Percentiles rank a stretch among this genome's conserved stretches.
Evolutionary conservation across 2,113 vertebrate genomes (phyloP).

Genomic region (Cygnus atratus): DNA sequence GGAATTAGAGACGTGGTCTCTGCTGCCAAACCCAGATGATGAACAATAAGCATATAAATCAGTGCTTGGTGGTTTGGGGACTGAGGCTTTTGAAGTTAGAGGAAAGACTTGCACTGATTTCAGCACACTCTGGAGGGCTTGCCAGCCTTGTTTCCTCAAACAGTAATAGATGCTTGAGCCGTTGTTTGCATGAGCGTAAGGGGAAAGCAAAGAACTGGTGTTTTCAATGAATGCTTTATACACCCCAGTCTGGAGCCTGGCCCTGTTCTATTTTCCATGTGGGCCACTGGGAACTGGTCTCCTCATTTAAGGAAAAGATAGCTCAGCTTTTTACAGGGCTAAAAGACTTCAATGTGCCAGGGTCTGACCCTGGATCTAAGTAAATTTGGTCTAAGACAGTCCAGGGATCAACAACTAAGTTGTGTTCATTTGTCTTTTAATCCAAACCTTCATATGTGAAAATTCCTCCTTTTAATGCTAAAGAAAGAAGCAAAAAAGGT

Average conservation of each 20-base stretch:
- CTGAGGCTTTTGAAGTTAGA: neutral
- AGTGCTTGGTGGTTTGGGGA: neutral
- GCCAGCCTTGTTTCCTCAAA: neutral
- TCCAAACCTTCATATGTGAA: fast-evolving
- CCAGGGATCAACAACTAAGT: neutral
- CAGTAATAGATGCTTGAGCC: neutral
- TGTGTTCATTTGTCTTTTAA: neutral
- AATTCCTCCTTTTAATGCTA: neutral
- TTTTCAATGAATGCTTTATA: neutral
- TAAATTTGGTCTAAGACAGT: neutral
- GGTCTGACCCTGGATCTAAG: fast-evolving
- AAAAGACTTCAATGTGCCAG: neutral
- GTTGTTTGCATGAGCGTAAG: neutral
- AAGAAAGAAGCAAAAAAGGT: neutral
- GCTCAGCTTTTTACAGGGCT: neutral
- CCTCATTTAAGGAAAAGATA: neutral
- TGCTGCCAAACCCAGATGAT: neutral
- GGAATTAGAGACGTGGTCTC: neutral
- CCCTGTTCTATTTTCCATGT: neutral
- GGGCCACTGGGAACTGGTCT: neutral
- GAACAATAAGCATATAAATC: neutral
- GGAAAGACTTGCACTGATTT: neutral
- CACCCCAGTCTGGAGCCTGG: neutral
- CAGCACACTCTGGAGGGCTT: fast-evolving
- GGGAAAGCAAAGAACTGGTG: neutral